Evolutionary conservation across 2,113 vertebrate species (phyloP).

Genomic region (Nycticebus coucang): DNA sequence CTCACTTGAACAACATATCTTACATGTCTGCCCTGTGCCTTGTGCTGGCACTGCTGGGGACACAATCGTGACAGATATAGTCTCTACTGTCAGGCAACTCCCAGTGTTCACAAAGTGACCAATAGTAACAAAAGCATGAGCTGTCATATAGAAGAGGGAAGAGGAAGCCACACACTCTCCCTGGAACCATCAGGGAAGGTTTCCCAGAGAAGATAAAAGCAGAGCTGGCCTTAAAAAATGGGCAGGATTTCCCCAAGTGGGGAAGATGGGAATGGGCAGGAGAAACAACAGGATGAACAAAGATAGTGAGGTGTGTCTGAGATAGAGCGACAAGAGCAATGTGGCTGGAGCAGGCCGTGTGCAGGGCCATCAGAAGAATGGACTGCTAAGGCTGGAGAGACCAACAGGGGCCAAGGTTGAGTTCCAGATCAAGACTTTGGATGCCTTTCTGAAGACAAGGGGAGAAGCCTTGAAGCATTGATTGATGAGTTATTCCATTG

Average conservation of each 20-base stretch:
- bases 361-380: background rate
- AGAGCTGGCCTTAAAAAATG: background rate
- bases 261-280: too few relatives aligned
- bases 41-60: background rate
- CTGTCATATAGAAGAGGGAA: background rate
- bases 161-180: background rate
- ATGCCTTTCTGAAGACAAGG: slow-evolving; percentile 67
- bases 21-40: background rate
- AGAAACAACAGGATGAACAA: background rate
- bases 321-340: background rate
- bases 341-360: background rate
- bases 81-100: background rate
- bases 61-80: background rate
- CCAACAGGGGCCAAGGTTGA: background rate
- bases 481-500: slow-evolving; percentile 72
- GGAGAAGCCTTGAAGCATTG: slow-evolving; percentile 70
- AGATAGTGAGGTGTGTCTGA: background rate
- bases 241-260: background rate
- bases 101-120: background rate
- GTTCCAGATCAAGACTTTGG: slow-evolving; percentile 45
- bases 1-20: background rate
- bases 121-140: background rate
- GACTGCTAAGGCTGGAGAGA: background rate
- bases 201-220: background rate
- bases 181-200: background rate